A percentile compares a stretch with the other conserved stretches of the same genome.
Evolutionary conservation across 2,113 vertebrate genomes (phyloP).

Genomic region (Barnardius zonarius): DNA sequence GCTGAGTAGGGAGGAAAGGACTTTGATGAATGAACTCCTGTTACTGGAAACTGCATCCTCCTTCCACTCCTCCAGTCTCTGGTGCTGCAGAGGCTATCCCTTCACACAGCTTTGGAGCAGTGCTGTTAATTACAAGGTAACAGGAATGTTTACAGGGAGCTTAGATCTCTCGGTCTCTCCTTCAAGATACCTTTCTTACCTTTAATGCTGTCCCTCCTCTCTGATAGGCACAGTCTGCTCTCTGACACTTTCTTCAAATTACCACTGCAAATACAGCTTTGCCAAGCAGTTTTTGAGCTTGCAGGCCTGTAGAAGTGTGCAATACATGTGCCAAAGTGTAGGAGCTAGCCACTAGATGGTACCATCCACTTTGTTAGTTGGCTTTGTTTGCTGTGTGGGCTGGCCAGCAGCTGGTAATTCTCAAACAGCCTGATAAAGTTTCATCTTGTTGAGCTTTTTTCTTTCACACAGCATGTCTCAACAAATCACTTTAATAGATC

Average conservation of each 20-base stretch:
- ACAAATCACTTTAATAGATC: background rate
- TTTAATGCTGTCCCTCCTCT: background rate
- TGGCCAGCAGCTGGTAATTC: background rate
- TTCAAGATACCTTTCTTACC: background rate
- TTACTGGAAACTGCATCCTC: background rate
- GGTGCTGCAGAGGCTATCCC: background rate
- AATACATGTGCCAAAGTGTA: background rate
- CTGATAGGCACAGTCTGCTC: background rate
- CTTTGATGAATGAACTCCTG: background rate
- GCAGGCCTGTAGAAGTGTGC: background rate
- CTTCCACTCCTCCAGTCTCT: background rate
- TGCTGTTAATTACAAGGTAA: fast-evolving
- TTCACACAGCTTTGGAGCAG: background rate
- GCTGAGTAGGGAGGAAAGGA: background rate
- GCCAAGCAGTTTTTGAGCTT: background rate
- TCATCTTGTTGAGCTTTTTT: background rate
- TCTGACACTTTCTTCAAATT: background rate
- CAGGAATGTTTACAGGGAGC: background rate
- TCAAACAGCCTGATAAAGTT: background rate
- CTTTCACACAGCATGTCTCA: background rate
- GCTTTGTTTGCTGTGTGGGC: background rate
- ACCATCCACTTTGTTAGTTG: background rate
- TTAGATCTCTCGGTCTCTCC: background rate
- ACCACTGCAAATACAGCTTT: background rate
- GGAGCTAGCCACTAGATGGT: background rate